A percentile compares a stretch with the other conserved stretches of the same genome.
Evolutionary conservation across 2,797 vertebrate genomes (phyloP).

Genomic region (Enoplosus armatus): DNA sequence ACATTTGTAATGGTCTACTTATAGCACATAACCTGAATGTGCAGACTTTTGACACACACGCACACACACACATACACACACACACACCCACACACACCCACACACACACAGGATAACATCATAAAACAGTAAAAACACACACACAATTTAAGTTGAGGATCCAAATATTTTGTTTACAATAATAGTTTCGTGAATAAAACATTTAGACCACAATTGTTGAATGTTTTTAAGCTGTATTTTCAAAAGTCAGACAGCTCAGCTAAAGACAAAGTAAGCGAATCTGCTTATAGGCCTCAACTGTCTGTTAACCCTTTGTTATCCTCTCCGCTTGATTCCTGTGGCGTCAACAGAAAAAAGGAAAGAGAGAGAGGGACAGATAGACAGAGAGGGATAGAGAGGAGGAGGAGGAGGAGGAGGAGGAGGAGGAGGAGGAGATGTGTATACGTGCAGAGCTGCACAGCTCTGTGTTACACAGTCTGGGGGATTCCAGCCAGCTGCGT

Average conservation of each 20-base stretch:
- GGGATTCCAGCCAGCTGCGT: slow-evolving; percentile 81
- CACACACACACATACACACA: background rate
- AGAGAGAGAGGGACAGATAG: slow-evolving; percentile 32
- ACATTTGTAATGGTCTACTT: background rate
- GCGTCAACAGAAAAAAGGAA: slow-evolving; percentile 74
- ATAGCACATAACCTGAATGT: background rate
- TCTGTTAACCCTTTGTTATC: slow-evolving; percentile 53
- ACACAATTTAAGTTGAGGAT: background rate
- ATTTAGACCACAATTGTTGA: background rate
- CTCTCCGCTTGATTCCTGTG: slow-evolving; percentile 50
- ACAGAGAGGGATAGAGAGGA: slow-evolving; percentile 22
- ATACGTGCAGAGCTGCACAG: slow-evolving; percentile 80
- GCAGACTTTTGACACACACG: background rate
- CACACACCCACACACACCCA: background rate
- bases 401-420: slow-evolving; percentile 39
- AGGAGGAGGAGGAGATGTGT: slow-evolving; percentile 62
- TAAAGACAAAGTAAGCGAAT: slow-evolving; percentile 14
- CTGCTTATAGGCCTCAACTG: slow-evolving; percentile 16
- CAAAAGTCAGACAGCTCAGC: background rate
- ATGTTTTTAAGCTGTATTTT: background rate
- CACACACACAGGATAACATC: background rate
- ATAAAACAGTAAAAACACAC: background rate
- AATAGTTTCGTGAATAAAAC: background rate
- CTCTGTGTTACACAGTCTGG: slow-evolving; percentile 72
- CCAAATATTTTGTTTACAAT: background rate